Evolutionary conservation across 2,113 vertebrate species (phyloP), one percentile per base, ranked within the genome.

Genomic region (Oncorhynchus keta): DNA sequence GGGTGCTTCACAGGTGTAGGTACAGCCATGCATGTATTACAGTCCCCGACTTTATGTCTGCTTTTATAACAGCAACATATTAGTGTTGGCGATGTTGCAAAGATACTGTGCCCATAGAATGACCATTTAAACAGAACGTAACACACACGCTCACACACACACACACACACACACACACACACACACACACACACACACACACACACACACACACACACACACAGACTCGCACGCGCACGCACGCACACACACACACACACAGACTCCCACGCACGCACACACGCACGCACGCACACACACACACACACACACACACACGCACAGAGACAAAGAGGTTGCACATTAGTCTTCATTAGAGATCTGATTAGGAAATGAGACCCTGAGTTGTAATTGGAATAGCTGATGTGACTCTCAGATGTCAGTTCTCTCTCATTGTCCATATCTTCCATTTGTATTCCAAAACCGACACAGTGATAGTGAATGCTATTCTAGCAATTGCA

Each of bases 341-440:
- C 68, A 79, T 88, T 84, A 61, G 74, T 90, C 77, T 83, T 88
- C 84, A 86, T 90, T 86, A 86, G 49, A 24, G 0, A 32, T 69
- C 68, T 80, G 82, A 86, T 86, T 79, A 81, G 84, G 76, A 87
- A 87, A 90, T 81, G 74, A 86, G 76, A 66, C 84, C 80, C 74
- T 74, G 48, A 75, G 83, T 20, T 83, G 78, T 84, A 82, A 72
- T 83, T 79, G 72, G 59, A 81, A 55, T 72, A 70, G 72, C 48
- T 45, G 71, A 74, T 30, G 24, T 73, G 82, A 70, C 74, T 79
- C 78, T 86, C 74, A 81, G 79, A 85, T 84, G 78, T 79, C 20
- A 28, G 20, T 18, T 83, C 72, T 76, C 70, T 77, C 71, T 39
- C 18, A 12, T 16, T 32, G 68, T 77, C 49, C 70, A 79, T 81